These are phyloP conservation scores for Florisuga fusca DNA, from an alignment of 2,797 vertebrate genomes.

Conservation along the genomic window DNA sequence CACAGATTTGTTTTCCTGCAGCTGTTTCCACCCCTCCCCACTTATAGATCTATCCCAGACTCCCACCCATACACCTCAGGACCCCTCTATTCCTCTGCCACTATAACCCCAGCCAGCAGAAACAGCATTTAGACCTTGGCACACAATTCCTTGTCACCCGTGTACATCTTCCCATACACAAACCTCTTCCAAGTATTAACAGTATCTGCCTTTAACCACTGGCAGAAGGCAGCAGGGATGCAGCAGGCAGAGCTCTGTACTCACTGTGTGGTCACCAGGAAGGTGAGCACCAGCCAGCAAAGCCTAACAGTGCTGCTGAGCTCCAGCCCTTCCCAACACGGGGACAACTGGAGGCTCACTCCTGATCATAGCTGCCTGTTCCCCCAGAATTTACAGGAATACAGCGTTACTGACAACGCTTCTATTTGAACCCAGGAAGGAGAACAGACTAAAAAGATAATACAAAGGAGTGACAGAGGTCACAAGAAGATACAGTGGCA, in stretches of 20 bases:
- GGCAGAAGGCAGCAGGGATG: not conserved
- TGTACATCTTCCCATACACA: accelerated
- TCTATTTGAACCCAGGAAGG: not conserved
- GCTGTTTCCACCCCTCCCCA: not conserved
- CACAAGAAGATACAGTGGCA: not conserved
- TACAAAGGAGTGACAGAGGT: not conserved
- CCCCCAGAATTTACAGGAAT: not conserved
- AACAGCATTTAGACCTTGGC: not conserved
- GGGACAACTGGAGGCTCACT: not conserved
- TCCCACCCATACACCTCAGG: not conserved
- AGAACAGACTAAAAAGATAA: not conserved
- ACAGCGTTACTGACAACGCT: not conserved
- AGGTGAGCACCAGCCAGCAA: accelerated
- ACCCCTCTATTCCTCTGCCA: not conserved
- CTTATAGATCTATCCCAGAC: not conserved
- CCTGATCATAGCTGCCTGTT: not conserved
- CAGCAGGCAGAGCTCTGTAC: not conserved
- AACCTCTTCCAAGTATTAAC: accelerated
- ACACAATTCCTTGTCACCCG: accelerated
- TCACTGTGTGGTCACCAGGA: accelerated
- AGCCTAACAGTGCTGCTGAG: not conserved
- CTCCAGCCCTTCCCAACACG: not conserved
- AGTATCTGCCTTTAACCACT: not conserved
- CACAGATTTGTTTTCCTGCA: not conserved
- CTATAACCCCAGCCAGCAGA: not conserved